phyloP scores from a whole-genome alignment of 2,797 vertebrate species.

The Uromys caudimaculatus region DNA sequence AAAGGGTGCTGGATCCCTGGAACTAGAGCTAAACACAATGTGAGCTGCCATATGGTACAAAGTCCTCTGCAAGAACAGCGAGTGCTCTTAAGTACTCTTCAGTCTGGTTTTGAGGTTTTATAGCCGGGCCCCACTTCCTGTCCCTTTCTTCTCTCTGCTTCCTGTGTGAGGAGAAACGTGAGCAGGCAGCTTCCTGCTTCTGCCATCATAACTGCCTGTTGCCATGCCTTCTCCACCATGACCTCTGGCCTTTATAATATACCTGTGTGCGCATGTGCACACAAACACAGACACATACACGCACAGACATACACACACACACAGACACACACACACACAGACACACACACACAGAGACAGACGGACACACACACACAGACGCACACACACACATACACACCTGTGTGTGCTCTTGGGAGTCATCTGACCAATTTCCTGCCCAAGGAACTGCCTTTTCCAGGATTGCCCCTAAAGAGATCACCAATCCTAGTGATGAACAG shows the following conservation, averaged over 20 bases:
- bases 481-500: background rate
- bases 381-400: background rate
- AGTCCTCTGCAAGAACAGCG: background rate
- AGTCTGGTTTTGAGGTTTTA: background rate
- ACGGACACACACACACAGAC: background rate
- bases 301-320: background rate
- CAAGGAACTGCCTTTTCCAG: background rate
- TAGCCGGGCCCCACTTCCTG: background rate
- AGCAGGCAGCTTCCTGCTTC: background rate
- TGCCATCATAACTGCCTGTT: background rate
- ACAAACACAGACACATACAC: background rate
- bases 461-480: background rate
- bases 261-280: accelerated
- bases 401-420: background rate
- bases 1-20: background rate
- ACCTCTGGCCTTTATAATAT: background rate
- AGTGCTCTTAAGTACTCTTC: background rate
- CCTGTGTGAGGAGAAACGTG: background rate
- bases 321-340: no score
- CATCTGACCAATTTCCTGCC: background rate
- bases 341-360: background rate
- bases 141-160: background rate
- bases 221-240: background rate
- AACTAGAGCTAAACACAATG: background rate
- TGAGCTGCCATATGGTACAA: background rate